phyloP scores from a whole-genome alignment of 2,888 invertebrate genomes.

The Eupithecia inturbata region DNA sequence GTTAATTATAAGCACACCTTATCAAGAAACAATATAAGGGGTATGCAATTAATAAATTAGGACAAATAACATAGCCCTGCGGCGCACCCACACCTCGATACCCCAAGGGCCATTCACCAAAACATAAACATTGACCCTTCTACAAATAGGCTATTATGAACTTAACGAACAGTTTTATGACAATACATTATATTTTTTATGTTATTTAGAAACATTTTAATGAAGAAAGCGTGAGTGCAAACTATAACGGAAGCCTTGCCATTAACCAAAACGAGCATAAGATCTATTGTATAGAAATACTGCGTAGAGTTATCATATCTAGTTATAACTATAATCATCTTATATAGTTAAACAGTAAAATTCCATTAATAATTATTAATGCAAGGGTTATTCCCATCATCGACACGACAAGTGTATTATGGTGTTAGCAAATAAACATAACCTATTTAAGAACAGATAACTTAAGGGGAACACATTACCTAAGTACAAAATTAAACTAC shows the following conservation, averaged over 20 bases:
- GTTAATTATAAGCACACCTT: not conserved
- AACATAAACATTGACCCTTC: not conserved
- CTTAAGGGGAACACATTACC: not conserved
- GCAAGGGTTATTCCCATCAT: not conserved
- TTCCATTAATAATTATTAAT: not conserved
- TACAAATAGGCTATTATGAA: slow-evolving; percentile 1
- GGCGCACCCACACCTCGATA: slow-evolving; percentile 19
- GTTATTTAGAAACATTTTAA: not conserved
- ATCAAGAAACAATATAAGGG: not conserved
- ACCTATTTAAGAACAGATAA: not conserved
- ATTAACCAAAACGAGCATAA: not conserved
- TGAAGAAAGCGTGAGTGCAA: not conserved
- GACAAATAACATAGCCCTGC: slow-evolving; percentile 30
- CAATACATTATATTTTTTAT: not conserved
- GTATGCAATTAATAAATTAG: slow-evolving; percentile 22
- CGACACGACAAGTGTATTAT: not conserved
- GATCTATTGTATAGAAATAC: not conserved
- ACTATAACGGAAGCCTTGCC: not conserved
- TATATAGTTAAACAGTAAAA: not conserved
- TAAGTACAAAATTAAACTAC: not conserved
- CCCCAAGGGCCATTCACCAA: slow-evolving; percentile 18
- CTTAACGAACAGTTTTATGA: not conserved
- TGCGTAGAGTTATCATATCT: not conserved
- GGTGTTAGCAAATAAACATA: not conserved
- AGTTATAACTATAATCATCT: not conserved